phyloP scores from a whole-genome alignment of 30 jellyfish, hydroid and myxozoan genomes.

The Rhopilema esculentum region DNA sequence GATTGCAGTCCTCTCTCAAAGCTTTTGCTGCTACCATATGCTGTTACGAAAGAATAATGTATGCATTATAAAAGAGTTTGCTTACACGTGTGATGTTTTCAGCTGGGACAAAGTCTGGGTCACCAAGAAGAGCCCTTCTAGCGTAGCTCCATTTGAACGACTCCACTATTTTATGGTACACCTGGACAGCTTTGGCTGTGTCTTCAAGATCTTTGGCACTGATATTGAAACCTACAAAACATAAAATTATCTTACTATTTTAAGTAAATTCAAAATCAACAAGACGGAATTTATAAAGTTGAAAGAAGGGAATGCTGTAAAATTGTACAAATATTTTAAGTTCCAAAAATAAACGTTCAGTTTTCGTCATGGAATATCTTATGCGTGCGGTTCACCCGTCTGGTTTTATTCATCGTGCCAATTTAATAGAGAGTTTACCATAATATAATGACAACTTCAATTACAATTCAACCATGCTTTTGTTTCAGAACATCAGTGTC shows the following conservation, averaged over 20 bases:
- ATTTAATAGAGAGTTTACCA: no score
- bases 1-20: no score
- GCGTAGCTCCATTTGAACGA: slow-evolving; percentile 90
- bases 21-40: no score
- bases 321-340: no score
- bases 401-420: no score
- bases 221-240: slow-evolving; percentile 66
- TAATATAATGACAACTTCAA: no score
- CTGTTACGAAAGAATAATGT: no score
- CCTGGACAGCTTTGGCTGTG: slow-evolving; percentile 34
- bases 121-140: slow-evolving; percentile 86
- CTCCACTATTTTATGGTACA: slow-evolving; percentile 78
- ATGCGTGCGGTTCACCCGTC: neutral
- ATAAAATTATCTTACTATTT: neutral
- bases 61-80: no score
- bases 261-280: neutral
- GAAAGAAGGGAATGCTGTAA: no score
- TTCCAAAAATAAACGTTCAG: neutral
- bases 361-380: neutral
- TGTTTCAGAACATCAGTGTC: no score
- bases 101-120: slow-evolving; percentile 85
- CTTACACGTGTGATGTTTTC: slow-evolving; percentile 82
- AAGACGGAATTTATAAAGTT: no score
- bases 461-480: no score
- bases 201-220: slow-evolving; percentile 37